Percentiles rank a stretch among this genome's conserved stretches.
These are phyloP conservation scores for Pterocles orientalis DNA, from an alignment of 2,113 vertebrate genomes.

Conservation along the genomic window DNA sequence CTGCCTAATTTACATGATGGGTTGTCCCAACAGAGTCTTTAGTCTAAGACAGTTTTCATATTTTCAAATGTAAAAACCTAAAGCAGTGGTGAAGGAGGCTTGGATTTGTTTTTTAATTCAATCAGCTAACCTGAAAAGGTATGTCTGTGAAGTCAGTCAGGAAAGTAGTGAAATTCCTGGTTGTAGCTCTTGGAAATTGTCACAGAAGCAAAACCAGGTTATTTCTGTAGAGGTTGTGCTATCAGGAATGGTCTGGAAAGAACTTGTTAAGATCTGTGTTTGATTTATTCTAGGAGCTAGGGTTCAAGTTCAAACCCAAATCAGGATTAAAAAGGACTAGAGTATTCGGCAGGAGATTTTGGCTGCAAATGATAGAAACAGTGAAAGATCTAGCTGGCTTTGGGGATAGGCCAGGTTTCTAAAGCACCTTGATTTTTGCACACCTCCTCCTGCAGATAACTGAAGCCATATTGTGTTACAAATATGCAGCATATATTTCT, in stretches of 20 bases:
- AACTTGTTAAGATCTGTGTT: background rate
- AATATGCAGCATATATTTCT: background rate
- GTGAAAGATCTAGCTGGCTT: slow-evolving; percentile 7
- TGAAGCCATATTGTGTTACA: slow-evolving; percentile 14
- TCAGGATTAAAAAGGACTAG: slow-evolving; percentile 24
- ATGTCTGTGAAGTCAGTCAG: background rate
- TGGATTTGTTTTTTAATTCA: background rate
- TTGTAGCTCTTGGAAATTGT: slow-evolving; percentile 24
- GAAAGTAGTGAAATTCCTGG: background rate
- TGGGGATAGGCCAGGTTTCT: slow-evolving; percentile 11
- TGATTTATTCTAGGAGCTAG: slow-evolving; percentile 22
- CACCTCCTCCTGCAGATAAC: slow-evolving; percentile 1
- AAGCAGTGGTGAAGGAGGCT: background rate
- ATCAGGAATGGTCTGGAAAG: slow-evolving; percentile 27
- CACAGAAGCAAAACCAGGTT: slow-evolving; percentile 34
- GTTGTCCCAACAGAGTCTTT: background rate
- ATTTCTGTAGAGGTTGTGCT: slow-evolving; percentile 9
- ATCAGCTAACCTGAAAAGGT: background rate
- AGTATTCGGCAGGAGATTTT: slow-evolving; percentile 22
- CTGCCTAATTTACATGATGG: background rate
- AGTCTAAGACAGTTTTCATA: background rate
- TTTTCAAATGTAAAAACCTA: background rate
- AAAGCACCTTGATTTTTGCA: slow-evolving; percentile 33
- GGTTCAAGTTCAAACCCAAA: slow-evolving; percentile 36
- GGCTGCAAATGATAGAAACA: slow-evolving; percentile 37